A percentile compares a stretch with the other conserved stretches of the same genome.
These are phyloP conservation scores for Schizaphis graminum DNA, from an alignment of 2,888 invertebrate genomes.

Conservation along the genomic window DNA sequence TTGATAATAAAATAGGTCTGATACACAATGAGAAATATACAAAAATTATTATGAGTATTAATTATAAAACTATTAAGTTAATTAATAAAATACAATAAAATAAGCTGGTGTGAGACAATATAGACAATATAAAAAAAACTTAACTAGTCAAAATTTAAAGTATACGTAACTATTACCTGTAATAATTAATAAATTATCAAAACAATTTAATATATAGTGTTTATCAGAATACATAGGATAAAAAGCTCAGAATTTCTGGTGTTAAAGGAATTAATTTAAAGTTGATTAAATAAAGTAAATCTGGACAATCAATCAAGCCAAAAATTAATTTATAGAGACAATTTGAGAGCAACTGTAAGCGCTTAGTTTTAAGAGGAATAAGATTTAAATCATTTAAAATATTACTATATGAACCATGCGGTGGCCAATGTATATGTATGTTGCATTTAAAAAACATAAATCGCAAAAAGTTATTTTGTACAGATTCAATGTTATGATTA, in stretches of 20 bases:
- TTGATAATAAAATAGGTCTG: background rate
- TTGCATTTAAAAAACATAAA: too few species aligned
- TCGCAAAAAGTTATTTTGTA: too few species aligned
- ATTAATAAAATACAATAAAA: too few species aligned
- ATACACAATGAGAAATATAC: background rate
- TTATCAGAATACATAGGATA: background rate
- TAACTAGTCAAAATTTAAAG: background rate
- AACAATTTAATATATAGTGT: background rate
- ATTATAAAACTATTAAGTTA: background rate
- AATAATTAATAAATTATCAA: background rate
- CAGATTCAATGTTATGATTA: too few species aligned
- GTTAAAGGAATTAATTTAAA: too few species aligned
- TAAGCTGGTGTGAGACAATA: background rate
- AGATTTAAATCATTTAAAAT: too few species aligned
- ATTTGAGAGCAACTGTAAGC: too few species aligned
- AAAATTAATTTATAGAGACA: too few species aligned
- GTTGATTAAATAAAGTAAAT: background rate
- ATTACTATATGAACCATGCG: too few species aligned
- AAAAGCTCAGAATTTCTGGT: background rate
- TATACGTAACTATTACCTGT: background rate
- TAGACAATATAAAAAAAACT: background rate
- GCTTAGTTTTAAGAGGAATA: too few species aligned
- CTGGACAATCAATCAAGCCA: too few species aligned
- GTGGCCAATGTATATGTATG: background rate
- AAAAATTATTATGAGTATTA: background rate